Percentiles rank a stretch among this genome's conserved stretches.
These are phyloP conservation scores for Tympanuchus pallidicinctus DNA, from an alignment of 2,113 vertebrate species.

Conservation along the genomic window DNA sequence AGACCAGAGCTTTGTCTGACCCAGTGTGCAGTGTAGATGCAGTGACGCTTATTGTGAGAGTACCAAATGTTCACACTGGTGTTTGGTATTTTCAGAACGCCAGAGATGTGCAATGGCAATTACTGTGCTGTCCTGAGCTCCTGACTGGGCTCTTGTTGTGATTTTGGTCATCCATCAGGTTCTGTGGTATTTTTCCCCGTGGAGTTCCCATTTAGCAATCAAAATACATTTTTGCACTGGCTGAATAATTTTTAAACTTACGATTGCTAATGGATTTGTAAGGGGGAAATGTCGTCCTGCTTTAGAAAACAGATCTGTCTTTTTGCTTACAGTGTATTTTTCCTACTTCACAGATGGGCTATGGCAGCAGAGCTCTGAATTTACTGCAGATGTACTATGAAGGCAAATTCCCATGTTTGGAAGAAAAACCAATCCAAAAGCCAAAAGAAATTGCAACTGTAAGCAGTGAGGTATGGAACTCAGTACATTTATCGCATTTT, in stretches of 20 bases:
- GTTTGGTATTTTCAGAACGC: neutral
- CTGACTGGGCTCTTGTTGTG: neutral
- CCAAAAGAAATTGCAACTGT: conserved; percentile 85
- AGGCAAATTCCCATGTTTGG: conserved; percentile 90
- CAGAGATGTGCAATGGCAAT: neutral
- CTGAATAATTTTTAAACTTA: neutral
- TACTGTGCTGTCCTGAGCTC: neutral
- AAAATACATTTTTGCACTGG: neutral
- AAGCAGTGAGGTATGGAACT: conserved; percentile 88
- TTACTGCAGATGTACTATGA: conserved; percentile 95
- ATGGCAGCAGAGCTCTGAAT: conserved; percentile 90
- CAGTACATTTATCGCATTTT: accelerated
- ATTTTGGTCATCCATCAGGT: neutral
- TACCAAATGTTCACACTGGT: neutral
- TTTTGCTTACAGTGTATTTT: neutral
- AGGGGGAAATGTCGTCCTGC: neutral
- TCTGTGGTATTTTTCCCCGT: neutral
- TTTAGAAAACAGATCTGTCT: neutral
- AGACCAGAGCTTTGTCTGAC: neutral
- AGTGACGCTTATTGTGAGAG: neutral
- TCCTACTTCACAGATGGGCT: conserved; percentile 89
- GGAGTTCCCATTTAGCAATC: accelerated
- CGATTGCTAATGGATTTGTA: neutral
- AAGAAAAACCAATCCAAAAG: conserved; percentile 80
- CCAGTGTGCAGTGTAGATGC: accelerated